Percentiles rank a stretch among this genome's conserved stretches.
Evolutionary conservation across 2,113 vertebrate genomes (phyloP).

Genomic region (Halichoerus grypus): DNA sequence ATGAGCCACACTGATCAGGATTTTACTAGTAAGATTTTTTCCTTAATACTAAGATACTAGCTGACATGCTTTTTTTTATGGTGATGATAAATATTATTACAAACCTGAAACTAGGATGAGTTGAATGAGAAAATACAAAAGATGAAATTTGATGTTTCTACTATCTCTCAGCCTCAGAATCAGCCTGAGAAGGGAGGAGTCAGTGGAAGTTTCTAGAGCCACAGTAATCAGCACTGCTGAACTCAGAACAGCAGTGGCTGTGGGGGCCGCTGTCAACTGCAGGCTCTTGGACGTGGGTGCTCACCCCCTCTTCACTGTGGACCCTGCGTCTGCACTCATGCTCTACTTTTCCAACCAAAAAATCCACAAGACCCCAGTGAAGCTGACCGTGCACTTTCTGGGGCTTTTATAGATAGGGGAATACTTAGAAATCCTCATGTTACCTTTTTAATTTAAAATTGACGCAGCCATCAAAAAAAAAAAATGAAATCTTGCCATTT

Average conservation of each 20-base stretch:
- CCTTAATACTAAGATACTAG: not conserved
- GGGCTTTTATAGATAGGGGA: not conserved
- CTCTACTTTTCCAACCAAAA: not conserved
- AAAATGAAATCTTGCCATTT: no score
- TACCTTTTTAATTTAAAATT: not conserved
- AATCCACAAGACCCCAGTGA: not conserved
- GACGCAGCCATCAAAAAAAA: no score
- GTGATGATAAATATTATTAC: constrained; percentile 6
- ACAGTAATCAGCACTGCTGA: accelerated
- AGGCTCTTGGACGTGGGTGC: accelerated
- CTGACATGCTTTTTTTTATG: not conserved
- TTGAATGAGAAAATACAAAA: constrained; percentile 49
- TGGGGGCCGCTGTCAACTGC: no score
- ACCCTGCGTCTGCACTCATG: not conserved
- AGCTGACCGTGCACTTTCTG: not conserved
- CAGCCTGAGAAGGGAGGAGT: not conserved
- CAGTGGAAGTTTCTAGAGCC: not conserved
- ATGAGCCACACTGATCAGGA: not conserved
- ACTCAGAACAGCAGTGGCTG: not conserved
- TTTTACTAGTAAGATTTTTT: not conserved
- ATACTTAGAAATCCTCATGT: not conserved
- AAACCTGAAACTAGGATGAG: not conserved
- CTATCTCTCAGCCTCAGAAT: not conserved
- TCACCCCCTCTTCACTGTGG: not conserved
- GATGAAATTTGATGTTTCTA: not conserved